These are phyloP conservation scores for Cantharis rustica DNA, from an alignment of 2,888 invertebrate genomes.

Conservation along the genomic window DNA sequence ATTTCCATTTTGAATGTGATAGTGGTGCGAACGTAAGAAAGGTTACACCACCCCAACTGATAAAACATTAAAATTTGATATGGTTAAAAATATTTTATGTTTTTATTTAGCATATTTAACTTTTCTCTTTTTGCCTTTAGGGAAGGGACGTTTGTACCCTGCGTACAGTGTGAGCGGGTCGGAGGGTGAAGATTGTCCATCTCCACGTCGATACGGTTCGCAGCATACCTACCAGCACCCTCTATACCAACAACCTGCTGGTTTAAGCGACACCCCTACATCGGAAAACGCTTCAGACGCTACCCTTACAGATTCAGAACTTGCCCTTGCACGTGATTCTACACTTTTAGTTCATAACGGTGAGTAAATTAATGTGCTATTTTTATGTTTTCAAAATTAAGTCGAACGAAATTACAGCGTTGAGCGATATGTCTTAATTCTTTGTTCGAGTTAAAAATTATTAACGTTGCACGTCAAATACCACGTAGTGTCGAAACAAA, in stretches of 20 bases:
- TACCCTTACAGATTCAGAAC: slow-evolving; percentile 81
- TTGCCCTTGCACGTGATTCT: slow-evolving; percentile 79
- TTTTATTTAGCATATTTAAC: neutral
- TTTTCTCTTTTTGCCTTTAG: slow-evolving; percentile 54
- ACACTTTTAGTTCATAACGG: slow-evolving; percentile 85
- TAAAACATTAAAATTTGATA: neutral
- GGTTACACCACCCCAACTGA: neutral
- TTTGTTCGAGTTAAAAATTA: neutral
- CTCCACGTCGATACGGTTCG: slow-evolving; percentile 61
- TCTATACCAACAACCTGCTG: slow-evolving; percentile 56
- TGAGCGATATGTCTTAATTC: neutral
- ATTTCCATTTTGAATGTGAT: neutral
- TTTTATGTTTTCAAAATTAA: neutral
- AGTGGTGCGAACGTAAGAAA: neutral
- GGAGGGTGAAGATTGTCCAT: slow-evolving; percentile 67
- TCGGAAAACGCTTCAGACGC: slow-evolving; percentile 87
- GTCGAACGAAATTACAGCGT: neutral
- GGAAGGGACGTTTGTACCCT: slow-evolving; percentile 83
- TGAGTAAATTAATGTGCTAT: slow-evolving; percentile 48
- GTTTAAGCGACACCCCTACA: slow-evolving; percentile 78
- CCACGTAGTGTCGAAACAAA: slow-evolving; percentile 24
- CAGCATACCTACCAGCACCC: slow-evolving; percentile 62
- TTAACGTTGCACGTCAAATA: neutral
- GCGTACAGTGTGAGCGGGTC: slow-evolving; percentile 78
- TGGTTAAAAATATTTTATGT: neutral